Conservation (phyloP, 2,113 vertebrate species). For the Nothocercus julius region DNA sequence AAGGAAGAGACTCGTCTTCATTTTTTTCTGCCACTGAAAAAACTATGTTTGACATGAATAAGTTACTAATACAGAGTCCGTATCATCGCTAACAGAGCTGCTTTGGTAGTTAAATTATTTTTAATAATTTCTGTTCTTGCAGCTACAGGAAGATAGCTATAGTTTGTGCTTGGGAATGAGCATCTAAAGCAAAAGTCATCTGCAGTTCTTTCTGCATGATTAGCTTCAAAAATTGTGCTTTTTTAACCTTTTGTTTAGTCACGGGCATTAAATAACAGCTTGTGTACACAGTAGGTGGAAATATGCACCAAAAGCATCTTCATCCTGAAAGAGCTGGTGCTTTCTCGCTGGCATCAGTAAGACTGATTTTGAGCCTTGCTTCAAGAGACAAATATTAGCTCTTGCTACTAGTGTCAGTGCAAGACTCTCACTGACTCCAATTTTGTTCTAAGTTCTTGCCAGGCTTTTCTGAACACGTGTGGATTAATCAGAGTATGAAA, state of each 20-base stretch:
- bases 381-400: neutral
- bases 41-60: neutral
- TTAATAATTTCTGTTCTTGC: neutral
- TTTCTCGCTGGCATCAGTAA: neutral
- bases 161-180: neutral
- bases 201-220: neutral
- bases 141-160: neutral
- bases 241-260: neutral
- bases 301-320: neutral
- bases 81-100: neutral
- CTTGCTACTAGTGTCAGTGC: constrained; percentile 2
- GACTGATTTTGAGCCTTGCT: neutral
- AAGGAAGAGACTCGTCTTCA: neutral
- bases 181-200: neutral
- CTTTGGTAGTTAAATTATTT: neutral
- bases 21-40: neutral
- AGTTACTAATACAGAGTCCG: neutral
- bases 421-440: neutral
- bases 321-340: neutral
- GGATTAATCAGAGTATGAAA: neutral
- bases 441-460: constrained; percentile 19
- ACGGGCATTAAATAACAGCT: neutral
- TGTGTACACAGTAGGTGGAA: constrained; percentile 9
- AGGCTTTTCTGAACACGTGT: neutral
- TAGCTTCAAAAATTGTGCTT: neutral